Evolutionary conservation across 92 coral and sea anemone genomes (phyloP), one percentile per base, ranked within the genome.

Genomic region (Parazoanthus swiftii): DNA sequence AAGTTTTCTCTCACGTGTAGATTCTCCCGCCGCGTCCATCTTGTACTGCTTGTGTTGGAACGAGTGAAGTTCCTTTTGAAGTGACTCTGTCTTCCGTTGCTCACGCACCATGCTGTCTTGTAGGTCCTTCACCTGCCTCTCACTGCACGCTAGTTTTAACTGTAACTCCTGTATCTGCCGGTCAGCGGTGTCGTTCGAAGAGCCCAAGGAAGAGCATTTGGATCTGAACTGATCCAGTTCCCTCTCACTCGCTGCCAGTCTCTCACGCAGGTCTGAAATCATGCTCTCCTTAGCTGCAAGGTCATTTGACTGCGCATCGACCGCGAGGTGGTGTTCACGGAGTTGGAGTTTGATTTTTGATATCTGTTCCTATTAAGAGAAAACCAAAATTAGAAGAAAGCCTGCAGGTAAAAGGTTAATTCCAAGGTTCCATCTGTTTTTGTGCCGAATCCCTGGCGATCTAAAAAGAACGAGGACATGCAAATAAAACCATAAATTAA

Each of bases 251-350:
- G 89, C 86, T 8, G 84, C 89, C 89, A 97, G 85, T 89, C 91
- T 97, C 85, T 93, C 98, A 18, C 99, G 95, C 54, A 97, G 91
- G 82, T 93, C 91, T 79, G 90, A 88, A 83, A 97, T 89, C 23
- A 91, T 82, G 80, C 44, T 90, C 25, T 97, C 96, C 81, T 97
- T 97, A 65, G 98, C 89, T 39, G 86, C 88, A 37, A 90, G 89
- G 73, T 95, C 98, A 42, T 92, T 88, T 10, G 90, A 81, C 82
- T 93, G 93, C 33, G 91, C 86, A 68, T 93, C 99, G 9, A 87
- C 88, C 26, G 77, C 74, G 88, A 95, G 81, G 81, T 85, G 89
- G 85, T 95, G 97, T 23, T 97, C 99, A 16, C 96, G 92, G 37
- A 95, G 87, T 74, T 93, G 94, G 21, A 90, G 89, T 91, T 97